A percentile compares a stretch with the other conserved stretches of the same genome.
These are phyloP conservation scores for Bovichtus variegatus DNA, from an alignment of 2,797 vertebrate species.

Conservation along the genomic window DNA sequence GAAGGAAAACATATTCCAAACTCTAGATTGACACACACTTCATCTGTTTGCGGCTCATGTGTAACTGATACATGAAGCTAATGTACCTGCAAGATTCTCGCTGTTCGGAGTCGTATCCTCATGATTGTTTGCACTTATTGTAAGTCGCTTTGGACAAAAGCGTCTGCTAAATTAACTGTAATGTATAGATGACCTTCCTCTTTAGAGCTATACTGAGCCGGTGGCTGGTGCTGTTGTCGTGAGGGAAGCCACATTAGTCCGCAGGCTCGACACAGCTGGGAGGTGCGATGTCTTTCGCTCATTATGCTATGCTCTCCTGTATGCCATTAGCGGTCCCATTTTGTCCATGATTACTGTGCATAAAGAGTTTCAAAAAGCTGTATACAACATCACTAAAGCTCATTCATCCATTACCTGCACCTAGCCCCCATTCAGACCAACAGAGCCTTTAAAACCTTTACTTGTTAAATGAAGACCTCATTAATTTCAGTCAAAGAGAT, in stretches of 20 bases:
- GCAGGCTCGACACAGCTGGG: conserved; percentile 69
- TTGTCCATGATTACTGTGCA: conserved; percentile 50
- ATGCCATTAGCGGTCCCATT: conserved; percentile 63
- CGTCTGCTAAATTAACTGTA: too few relatives aligned
- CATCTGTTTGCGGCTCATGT: conserved; percentile 42
- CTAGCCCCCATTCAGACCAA: background rate
- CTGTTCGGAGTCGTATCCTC: too few relatives aligned
- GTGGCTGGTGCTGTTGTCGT: conserved; percentile 45
- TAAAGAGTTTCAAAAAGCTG: conserved; percentile 45
- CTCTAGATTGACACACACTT: conserved; percentile 8
- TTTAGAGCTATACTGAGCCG: conserved; percentile 50
- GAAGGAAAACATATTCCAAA: background rate
- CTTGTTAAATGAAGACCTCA: conserved; percentile 3
- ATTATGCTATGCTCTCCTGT: conserved; percentile 59
- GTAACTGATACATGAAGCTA: too few relatives aligned
- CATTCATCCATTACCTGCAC: conserved; percentile 43
- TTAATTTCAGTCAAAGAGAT: background rate
- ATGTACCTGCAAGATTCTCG: too few relatives aligned
- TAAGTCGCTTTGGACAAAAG: too few relatives aligned
- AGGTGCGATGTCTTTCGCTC: conserved; percentile 58
- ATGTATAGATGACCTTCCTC: conserved; percentile 64
- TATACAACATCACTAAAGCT: conserved; percentile 48
- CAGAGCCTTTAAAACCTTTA: background rate
- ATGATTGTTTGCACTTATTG: too few relatives aligned
- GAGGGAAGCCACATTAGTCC: conserved; percentile 74